Percentiles rank a stretch among this genome's conserved stretches.
Conservation (phyloP, 2,797 vertebrate species). For the Choloepus didactylus region DNA sequence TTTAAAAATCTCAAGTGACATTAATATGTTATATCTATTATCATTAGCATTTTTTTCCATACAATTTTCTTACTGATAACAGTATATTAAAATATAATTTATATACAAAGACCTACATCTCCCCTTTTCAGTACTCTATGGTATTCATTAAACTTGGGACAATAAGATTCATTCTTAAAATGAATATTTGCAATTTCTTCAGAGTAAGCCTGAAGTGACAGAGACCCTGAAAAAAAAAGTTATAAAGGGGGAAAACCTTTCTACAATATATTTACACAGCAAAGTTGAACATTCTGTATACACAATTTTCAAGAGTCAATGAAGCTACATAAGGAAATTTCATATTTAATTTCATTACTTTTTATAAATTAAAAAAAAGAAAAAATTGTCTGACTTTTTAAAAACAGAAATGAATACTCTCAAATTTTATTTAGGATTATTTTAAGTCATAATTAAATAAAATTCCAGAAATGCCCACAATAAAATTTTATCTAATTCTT, state of each 20-base stretch:
- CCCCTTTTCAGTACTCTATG: background rate
- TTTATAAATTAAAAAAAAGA: background rate
- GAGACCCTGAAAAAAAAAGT: background rate
- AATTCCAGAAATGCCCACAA: background rate
- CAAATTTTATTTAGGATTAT: background rate
- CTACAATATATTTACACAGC: background rate
- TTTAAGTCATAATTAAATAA: background rate
- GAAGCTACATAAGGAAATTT: background rate
- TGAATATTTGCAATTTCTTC: background rate
- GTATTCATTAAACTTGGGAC: background rate
- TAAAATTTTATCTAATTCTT: background rate
- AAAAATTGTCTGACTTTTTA: background rate
- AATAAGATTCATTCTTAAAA: background rate
- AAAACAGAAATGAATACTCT: background rate
- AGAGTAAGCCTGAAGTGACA: background rate
- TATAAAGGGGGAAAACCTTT: background rate
- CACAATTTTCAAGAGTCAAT: background rate
- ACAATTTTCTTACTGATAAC: background rate
- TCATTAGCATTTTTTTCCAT: background rate
- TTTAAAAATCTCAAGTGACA: background rate
- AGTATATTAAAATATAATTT: background rate
- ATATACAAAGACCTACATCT: background rate
- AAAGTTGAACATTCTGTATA: background rate
- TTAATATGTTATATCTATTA: background rate
- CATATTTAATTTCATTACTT: background rate